Base-by-base conservation (phyloP, 1,140 invertebrate species). In the Drosophila gunungcola region DNA sequence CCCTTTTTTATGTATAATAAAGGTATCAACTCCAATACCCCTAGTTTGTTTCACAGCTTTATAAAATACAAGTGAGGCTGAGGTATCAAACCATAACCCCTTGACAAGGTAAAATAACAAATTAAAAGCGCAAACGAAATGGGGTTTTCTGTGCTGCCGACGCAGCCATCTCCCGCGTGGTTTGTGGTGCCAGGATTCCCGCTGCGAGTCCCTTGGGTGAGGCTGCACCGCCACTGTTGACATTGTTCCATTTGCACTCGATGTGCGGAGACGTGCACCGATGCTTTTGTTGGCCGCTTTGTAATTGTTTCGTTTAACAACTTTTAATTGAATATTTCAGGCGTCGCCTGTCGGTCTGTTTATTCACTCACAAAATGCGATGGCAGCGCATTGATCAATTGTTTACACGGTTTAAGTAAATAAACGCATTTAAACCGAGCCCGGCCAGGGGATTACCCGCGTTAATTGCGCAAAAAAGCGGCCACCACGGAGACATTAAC, bases 311-410 rank as follows among this genome's bases (percentile, higher is more conserved):
- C 78, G 70, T 78, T 85, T 85, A 81, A 86, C 83, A 76, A 65
- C 75, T 61, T 88, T 85, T 86, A 86, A 86, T 86, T 86, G 82
- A 86, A 86, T 86, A 88, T 88, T 79, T 79, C 83, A 67, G 64
- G 11, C 75, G 43, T 51, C 42, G 43, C 54, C 42, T 9, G 56
- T 27, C 49, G 49, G 68, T 65, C 67, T 75, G 82, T 72, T 81
- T 78, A 63, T 80, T 61, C 61, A 55, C 57, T 81, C 73, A 63
- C 46, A 72, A 70, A 60, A 46, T 45, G 51, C 61, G 6, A 61
- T 27, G 61, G 27, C 46, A 21, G 48, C 52, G 54, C 41, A 54
- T 54, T 88, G 75, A 79, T 88, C 73, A 79, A 86, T 86, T 88
- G 82, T 83, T 88, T 88, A 79, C 79, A 74, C 75, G 65, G 48